A percentile compares a stretch with the other conserved stretches of the same genome.
These are phyloP conservation scores for Diabrotica undecimpunctata DNA, from an alignment of 1,140 invertebrate genomes.

Conservation along the genomic window DNA sequence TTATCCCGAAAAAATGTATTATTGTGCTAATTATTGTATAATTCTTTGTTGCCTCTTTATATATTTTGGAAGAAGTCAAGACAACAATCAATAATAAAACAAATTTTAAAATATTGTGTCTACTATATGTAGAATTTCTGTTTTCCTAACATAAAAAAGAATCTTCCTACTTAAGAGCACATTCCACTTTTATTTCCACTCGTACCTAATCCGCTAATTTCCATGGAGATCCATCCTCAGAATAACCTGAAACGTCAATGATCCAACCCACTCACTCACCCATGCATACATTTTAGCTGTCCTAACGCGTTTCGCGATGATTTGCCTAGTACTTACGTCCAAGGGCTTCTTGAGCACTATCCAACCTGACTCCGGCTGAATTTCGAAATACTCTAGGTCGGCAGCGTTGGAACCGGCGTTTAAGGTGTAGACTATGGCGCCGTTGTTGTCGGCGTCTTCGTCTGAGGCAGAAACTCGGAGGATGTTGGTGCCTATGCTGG, in stretches of 20 bases:
- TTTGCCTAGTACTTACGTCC: constrained; percentile 76
- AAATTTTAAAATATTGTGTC: no score
- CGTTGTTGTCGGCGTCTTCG: constrained; percentile 94
- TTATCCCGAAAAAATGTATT: no score
- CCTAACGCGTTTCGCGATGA: constrained; percentile 13
- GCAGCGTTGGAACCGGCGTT: constrained; percentile 79
- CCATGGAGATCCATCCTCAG: constrained; percentile 8
- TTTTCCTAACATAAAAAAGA: no score
- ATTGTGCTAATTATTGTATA: no score
- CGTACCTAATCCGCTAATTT: constrained; percentile 40
- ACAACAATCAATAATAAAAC: no score
- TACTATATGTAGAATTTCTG: no score
- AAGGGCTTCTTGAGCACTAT: constrained; percentile 89
- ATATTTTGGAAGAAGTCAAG: no score
- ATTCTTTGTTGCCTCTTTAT: no score
- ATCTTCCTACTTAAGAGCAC: no score
- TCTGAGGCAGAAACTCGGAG: constrained; percentile 90
- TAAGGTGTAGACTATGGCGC: constrained; percentile 87
- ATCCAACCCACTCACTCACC: constrained; percentile 20
- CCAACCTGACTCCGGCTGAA: constrained; percentile 94
- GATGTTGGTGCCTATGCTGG: constrained; percentile 91
- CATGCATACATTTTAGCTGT: constrained; percentile 25
- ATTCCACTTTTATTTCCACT: constrained; percentile 38
- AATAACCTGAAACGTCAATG: constrained; percentile 29
- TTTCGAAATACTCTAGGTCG: constrained; percentile 91